phyloP scores from a whole-genome alignment of 2,113 vertebrate species.

The Burhinus oedicnemus region DNA sequence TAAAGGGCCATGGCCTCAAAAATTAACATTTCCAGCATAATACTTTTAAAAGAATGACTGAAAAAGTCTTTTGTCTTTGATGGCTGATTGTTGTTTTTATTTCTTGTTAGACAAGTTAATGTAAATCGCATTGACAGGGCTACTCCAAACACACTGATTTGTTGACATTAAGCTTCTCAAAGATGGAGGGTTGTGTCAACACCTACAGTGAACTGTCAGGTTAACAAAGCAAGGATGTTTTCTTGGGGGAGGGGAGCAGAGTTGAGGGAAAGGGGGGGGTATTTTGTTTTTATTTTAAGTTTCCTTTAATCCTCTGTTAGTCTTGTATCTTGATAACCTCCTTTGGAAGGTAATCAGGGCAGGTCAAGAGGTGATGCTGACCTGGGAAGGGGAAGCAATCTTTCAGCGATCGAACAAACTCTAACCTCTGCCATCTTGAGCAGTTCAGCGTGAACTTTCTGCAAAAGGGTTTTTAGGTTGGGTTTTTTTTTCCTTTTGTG shows the following conservation, averaged over 20 bases:
- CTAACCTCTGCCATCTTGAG: background rate
- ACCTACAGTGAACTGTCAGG: conserved; percentile 62
- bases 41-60: background rate
- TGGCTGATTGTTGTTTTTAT: conserved; percentile 66
- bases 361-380: conserved; percentile 55
- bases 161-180: conserved; percentile 53
- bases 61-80: conserved; percentile 52
- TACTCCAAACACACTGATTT: conserved; percentile 63
- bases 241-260: conserved; percentile 30
- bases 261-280: background rate
- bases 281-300: conserved; percentile 67
- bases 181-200: conserved; percentile 69
- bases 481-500: background rate
- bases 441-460: background rate
- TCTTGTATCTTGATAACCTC: conserved; percentile 65
- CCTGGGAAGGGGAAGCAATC: conserved; percentile 57
- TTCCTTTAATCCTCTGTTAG: conserved; percentile 66
- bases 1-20: background rate
- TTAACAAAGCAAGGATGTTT: conserved; percentile 67
- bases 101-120: conserved; percentile 64
- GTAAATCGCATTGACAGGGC: conserved; percentile 66
- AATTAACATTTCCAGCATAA: conserved; percentile 22
- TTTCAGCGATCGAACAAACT: conserved; percentile 25
- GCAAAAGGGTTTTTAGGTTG: background rate
- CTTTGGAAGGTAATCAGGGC: conserved; percentile 45